Evolutionary conservation across 2,113 vertebrate genomes (phyloP), one percentile per base, ranked within the genome.

Genomic region (Upupa epops): DNA sequence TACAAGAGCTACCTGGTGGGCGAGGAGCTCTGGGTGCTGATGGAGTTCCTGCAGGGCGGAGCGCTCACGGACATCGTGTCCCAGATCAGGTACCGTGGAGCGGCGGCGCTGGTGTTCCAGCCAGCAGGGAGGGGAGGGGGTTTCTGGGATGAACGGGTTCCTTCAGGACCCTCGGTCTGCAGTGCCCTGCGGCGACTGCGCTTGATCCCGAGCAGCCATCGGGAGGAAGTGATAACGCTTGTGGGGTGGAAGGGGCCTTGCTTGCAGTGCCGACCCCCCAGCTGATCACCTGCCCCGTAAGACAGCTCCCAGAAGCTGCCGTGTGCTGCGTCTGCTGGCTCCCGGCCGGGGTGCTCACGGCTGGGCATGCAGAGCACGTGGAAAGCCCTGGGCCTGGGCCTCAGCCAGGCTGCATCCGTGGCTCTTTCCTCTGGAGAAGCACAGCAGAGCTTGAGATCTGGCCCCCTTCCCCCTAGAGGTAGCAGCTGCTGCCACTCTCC

Each of bases 21-120:
- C 66, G 99, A 99, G 95, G 99, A 99, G 93, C 98, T 99, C 83
- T 99, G 99, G 99, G 99, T 99, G 48, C 98, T 99, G 86, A 99
- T 99, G 99, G 99, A 99, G 97, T 99, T 99, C 96, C 97, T 99
- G 88, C 99, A 99, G 93, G 99, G 99, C 12, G 99, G 99, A 91
- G 99, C 99, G 71, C 98, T 99, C 74, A 99, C 99, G 13, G 99
- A 99, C 97, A 99, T 99, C 3, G 98, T 99, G 70, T 99, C 99
- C 81, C 99, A 99, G 97, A 99, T 99, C 97, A 99, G 99, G 99
- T 99, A 97, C 2, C 58, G 70, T 3, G 2, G 21, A 59, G 7
- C 16, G 3, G 21, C 48, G 6, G 1, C 1, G 0, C 42, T 32
- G 40, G 56, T 12, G 28, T 40, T 64, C 58, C 37, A 22, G 42